Conservation (phyloP, 2,797 vertebrate genomes). For the Channallabes apus region DNA sequence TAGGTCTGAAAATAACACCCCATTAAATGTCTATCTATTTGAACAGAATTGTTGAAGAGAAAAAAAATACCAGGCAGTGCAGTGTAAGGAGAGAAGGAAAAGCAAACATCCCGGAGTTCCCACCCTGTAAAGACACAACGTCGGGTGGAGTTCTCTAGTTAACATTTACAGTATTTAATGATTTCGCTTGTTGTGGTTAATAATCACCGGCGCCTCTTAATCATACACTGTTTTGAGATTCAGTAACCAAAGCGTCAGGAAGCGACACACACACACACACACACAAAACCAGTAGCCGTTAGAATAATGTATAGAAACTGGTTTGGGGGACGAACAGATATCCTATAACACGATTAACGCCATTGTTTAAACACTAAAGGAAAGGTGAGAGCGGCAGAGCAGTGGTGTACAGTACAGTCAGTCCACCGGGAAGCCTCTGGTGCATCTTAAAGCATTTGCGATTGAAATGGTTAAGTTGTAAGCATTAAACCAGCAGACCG, state of each 20-base stretch:
- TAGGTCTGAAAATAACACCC: neutral
- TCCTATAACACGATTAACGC: slow-evolving; percentile 22
- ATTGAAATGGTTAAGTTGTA: neutral
- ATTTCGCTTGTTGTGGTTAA: slow-evolving; percentile 33
- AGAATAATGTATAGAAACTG: slow-evolving; percentile 32
- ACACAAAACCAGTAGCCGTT: neutral
- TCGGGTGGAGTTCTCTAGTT: slow-evolving; percentile 65
- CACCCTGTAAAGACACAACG: slow-evolving; percentile 72
- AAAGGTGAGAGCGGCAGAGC: slow-evolving; percentile 20
- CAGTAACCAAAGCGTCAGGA: neutral
- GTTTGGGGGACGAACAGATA: slow-evolving; percentile 13
- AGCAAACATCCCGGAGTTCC: slow-evolving; percentile 60
- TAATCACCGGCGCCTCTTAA: slow-evolving; percentile 1
- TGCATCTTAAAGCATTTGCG: neutral
- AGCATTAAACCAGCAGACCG: neutral
- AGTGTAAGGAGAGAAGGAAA: slow-evolving; percentile 41
- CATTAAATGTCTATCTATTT: neutral
- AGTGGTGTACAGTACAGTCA: neutral
- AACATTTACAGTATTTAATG: slow-evolving; percentile 61
- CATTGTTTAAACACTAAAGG: slow-evolving; percentile 59
- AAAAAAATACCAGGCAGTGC: slow-evolving; percentile 43
- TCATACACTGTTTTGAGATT: neutral
- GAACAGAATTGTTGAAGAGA: slow-evolving; percentile 37
- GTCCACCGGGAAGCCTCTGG: neutral
- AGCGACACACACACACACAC: neutral